phyloP scores from a whole-genome alignment of 2,888 invertebrate genomes.

The Copidosoma aretas region DNA sequence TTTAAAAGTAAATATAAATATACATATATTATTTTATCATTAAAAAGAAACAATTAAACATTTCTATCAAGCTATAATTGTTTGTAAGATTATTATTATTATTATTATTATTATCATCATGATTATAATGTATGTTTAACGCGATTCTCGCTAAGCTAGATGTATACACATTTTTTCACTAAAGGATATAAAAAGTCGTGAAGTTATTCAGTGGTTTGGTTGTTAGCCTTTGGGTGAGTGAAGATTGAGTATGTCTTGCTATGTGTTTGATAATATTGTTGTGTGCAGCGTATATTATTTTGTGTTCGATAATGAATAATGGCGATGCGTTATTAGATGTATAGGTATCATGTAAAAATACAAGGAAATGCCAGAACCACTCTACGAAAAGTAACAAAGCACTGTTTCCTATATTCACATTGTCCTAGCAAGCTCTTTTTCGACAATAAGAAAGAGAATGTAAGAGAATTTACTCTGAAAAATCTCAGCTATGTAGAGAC shows the following conservation, averaged over 20 bases:
- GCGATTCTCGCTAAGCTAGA: slow-evolving; percentile 16
- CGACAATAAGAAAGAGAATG: slow-evolving; percentile 31
- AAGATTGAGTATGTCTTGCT: not conserved
- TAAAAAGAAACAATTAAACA: slow-evolving; percentile 11
- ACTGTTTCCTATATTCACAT: no score
- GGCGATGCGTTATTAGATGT: not conserved
- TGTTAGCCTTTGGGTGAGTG: not conserved
- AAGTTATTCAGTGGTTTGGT: not conserved
- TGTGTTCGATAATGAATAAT: not conserved
- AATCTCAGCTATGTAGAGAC: not conserved
- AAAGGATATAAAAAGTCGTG: not conserved
- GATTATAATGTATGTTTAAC: slow-evolving; percentile 31
- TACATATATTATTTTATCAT: slow-evolving; percentile 32
- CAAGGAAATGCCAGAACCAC: no score
- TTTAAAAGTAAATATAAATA: slow-evolving; percentile 15
- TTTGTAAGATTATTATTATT: slow-evolving; percentile 25
- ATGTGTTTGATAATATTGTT: slow-evolving; percentile 15
- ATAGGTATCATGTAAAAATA: slow-evolving; percentile 1
- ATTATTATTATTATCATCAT: slow-evolving; percentile 24
- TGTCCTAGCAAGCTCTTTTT: slow-evolving; percentile 21
- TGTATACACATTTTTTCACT: slow-evolving; percentile 6
- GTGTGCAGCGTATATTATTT: slow-evolving; percentile 2
- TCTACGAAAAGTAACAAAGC: no score
- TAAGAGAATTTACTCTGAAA: slow-evolving; percentile 14
- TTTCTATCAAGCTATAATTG: slow-evolving; percentile 29